A percentile compares a stretch with the other conserved stretches of the same genome.
Conservation (phyloP, 2,113 vertebrate genomes). For the Lanius collurio region DNA sequence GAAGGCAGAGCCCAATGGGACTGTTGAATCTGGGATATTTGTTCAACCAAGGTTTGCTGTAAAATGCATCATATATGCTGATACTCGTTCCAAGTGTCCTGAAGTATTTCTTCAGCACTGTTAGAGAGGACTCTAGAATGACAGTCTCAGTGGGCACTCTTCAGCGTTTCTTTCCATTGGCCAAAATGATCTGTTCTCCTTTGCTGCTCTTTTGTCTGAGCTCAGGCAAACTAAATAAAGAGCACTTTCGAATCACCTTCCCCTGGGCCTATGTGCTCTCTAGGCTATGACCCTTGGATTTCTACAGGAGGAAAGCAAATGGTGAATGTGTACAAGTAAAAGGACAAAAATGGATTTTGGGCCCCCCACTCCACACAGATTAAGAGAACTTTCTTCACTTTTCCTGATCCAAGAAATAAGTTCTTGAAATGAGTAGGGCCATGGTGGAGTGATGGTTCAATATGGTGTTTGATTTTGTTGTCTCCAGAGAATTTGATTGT, state of each 20-base stretch:
- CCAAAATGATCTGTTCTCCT: background rate
- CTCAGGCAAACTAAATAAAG: background rate
- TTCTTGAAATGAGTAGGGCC: background rate
- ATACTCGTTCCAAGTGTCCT: background rate
- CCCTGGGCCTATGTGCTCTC: background rate
- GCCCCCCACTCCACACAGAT: background rate
- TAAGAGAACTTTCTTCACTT: background rate
- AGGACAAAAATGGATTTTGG: background rate
- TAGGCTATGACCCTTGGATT: background rate
- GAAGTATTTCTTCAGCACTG: background rate
- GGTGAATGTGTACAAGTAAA: background rate
- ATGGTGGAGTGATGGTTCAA: background rate
- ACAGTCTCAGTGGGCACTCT: accelerated
- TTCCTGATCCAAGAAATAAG: background rate
- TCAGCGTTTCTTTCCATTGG: background rate
- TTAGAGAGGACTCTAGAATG: background rate
- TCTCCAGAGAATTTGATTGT: background rate
- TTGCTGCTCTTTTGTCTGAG: background rate
- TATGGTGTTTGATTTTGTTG: background rate
- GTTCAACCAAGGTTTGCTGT: background rate
- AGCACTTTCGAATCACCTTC: background rate
- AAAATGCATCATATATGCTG: background rate
- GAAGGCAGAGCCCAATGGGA: background rate
- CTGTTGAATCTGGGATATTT: background rate
- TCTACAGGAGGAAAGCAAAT: background rate